These are phyloP conservation scores for Apistogramma diplotaenia DNA, from an alignment of 2,113 vertebrate genomes.

Conservation along the genomic window DNA sequence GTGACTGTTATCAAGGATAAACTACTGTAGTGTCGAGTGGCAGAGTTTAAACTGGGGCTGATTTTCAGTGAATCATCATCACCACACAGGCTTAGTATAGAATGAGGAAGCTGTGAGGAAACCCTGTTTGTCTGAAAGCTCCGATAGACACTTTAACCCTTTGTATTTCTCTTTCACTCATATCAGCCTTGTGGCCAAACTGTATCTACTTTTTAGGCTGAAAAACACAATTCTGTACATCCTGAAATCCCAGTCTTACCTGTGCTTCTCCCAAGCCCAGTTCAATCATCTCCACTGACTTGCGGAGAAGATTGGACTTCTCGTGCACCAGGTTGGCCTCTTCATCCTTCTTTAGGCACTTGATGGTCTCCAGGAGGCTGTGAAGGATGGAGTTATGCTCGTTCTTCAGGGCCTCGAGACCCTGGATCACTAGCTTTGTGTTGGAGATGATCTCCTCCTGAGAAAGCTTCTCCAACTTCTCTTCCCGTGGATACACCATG, in stretches of 20 bases:
- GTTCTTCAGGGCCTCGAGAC: slow-evolving; percentile 94
- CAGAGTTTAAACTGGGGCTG: neutral
- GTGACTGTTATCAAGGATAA: neutral
- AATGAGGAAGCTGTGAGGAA: slow-evolving; percentile 47
- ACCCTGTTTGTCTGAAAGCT: neutral
- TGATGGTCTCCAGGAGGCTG: slow-evolving; percentile 95
- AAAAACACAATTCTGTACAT: neutral
- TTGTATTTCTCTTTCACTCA: neutral
- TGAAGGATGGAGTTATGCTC: slow-evolving; percentile 98
- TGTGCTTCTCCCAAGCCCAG: slow-evolving; percentile 96
- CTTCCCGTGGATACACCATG: slow-evolving; percentile 91
- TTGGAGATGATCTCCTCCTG: slow-evolving; percentile 99
- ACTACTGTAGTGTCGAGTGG: neutral
- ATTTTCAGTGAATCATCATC: slow-evolving; percentile 54
- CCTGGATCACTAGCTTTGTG: slow-evolving; percentile 96
- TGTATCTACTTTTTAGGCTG: neutral
- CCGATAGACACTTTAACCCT: neutral
- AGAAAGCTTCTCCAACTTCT: slow-evolving; percentile 91
- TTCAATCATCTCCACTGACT: slow-evolving; percentile 98
- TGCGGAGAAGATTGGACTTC: slow-evolving; percentile 94
- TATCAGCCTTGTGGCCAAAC: neutral
- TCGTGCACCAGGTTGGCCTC: slow-evolving; percentile 96
- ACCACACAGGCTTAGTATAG: slow-evolving; percentile 45
- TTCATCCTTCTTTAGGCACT: slow-evolving; percentile 97
- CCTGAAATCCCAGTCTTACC: slow-evolving; percentile 67